Conservation (phyloP, 2,113 vertebrate species). For the Notarius quadriscutis region DNA sequence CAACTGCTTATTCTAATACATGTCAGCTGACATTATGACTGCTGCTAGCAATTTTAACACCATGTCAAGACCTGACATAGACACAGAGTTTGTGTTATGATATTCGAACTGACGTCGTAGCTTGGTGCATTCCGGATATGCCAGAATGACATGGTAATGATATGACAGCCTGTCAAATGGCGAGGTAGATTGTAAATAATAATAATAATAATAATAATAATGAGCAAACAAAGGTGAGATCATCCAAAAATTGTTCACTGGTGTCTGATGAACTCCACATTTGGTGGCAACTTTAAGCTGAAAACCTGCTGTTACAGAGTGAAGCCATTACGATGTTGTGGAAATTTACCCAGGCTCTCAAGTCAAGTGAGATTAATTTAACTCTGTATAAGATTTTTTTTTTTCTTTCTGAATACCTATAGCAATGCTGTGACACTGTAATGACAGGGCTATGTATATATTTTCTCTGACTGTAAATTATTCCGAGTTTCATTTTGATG, state of each 20-base stretch:
- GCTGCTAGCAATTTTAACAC: background rate
- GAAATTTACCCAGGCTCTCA: background rate
- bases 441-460: background rate
- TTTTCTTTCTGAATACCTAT: background rate
- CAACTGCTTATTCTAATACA: background rate
- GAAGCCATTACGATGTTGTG: background rate
- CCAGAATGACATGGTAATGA: background rate
- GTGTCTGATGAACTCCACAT: constrained; percentile 5
- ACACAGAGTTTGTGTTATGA: background rate
- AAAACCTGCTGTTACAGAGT: background rate
- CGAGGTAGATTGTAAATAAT: background rate
- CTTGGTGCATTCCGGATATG: background rate
- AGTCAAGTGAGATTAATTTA: background rate
- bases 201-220: background rate
- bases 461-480: background rate
- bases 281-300: constrained; percentile 2
- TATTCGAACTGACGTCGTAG: background rate
- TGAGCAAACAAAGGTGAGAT: background rate
- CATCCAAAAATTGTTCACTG: background rate
- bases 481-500: background rate
- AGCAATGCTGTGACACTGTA: background rate
- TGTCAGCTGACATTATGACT: background rate
- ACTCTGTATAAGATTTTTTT: background rate
- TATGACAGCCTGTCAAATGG: no score
- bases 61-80: background rate